Evolutionary conservation across 2,113 vertebrate species (phyloP).

Genomic region (Anhinga anhinga): DNA sequence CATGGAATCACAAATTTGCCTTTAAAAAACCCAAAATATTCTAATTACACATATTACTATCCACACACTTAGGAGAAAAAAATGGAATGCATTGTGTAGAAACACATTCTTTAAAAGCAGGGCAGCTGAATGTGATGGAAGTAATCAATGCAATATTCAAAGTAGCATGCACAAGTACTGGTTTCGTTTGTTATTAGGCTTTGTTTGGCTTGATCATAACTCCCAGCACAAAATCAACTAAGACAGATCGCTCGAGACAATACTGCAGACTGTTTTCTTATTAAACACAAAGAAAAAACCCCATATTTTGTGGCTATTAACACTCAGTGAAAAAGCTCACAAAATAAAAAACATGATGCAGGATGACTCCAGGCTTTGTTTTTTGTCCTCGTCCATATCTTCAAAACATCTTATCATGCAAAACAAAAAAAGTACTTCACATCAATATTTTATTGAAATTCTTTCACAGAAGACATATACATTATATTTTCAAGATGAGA

Average conservation of each 20-base stretch:
- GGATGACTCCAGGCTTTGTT: not conserved
- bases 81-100: not conserved
- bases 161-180: not conserved
- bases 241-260: not conserved
- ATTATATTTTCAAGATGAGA: conserved; percentile 67
- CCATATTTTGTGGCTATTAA: not conserved
- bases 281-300: not conserved
- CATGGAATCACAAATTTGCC: not conserved
- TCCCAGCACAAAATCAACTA: not conserved
- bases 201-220: not conserved
- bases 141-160: not conserved
- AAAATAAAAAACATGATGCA: not conserved
- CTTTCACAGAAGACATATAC: conserved; percentile 65
- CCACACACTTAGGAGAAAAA: not conserved
- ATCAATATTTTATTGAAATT: conserved; percentile 78
- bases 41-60: not conserved
- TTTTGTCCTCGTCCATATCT: not conserved
- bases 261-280: not conserved
- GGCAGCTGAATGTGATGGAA: not conserved
- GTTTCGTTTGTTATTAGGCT: not conserved
- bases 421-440: conserved; percentile 52
- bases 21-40: not conserved
- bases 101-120: not conserved
- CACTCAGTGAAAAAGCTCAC: not conserved
- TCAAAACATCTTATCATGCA: conserved; percentile 49